Percentiles rank a stretch among this genome's conserved stretches.
phyloP scores from a whole-genome alignment of 2,797 vertebrate species.

The Enteromius trimaculatus region DNA sequence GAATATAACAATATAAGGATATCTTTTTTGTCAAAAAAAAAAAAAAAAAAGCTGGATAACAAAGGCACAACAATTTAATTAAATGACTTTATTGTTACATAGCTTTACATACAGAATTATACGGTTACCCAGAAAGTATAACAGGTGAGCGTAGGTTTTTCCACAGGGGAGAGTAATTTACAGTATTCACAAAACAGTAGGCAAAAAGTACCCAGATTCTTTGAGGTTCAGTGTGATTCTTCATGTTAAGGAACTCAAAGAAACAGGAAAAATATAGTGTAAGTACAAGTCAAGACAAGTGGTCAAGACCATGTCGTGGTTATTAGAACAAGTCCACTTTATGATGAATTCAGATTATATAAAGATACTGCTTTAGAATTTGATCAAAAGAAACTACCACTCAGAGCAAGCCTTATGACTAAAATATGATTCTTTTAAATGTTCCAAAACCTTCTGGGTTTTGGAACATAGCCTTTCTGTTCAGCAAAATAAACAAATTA shows the following conservation, averaged over 20 bases:
- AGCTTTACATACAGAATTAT: neutral
- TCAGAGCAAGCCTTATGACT: neutral
- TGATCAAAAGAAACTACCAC: neutral
- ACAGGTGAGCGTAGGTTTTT: neutral
- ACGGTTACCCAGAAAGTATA: neutral
- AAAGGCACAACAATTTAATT: neutral
- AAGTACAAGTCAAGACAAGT: neutral
- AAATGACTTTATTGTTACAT: neutral
- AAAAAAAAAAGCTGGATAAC: neutral
- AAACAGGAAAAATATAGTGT: neutral
- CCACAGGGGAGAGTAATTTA: too few species aligned
- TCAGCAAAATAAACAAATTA: conserved; percentile 1
- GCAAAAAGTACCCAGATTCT: too few species aligned
- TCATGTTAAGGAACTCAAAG: neutral
- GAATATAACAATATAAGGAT: neutral
- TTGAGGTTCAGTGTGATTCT: too few species aligned
- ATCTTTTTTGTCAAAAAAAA: too few species aligned
- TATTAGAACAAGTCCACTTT: neutral
- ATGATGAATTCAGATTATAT: neutral
- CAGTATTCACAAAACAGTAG: too few species aligned
- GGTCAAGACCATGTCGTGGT: neutral
- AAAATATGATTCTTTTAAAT: neutral
- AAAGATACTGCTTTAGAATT: neutral
- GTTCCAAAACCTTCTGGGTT: neutral
- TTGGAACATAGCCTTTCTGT: neutral